A percentile compares a stretch with the other conserved stretches of the same genome.
Evolutionary conservation across 2,797 vertebrate species (phyloP).

Genomic region (Ceryle rudis): DNA sequence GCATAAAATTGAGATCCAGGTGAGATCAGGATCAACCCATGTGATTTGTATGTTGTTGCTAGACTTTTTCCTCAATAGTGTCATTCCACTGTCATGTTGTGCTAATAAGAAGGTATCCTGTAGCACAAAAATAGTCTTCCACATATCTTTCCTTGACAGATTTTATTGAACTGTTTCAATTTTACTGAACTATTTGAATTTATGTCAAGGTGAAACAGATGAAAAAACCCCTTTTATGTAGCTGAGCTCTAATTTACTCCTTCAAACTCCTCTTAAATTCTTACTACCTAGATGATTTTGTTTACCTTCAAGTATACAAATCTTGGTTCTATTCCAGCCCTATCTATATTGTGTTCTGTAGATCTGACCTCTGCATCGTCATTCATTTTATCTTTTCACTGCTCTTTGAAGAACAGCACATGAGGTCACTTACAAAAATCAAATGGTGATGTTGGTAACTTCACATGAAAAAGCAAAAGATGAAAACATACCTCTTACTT

Average conservation of each 20-base stretch:
- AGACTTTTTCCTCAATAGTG: background rate
- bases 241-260: conserved; percentile 41
- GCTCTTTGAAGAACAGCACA: background rate
- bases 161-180: conserved; percentile 45
- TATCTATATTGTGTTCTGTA: background rate
- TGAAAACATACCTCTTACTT: background rate
- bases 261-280: conserved; percentile 47
- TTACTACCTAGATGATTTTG: conserved; percentile 28
- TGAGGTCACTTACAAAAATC: background rate
- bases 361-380: conserved; percentile 8
- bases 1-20: background rate
- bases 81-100: background rate
- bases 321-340: conserved; percentile 9
- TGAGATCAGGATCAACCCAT: background rate
- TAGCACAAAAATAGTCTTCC: background rate
- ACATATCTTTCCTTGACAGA: background rate
- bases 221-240: background rate
- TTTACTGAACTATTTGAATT: conserved; percentile 46
- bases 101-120: background rate
- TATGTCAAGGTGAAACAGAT: conserved; percentile 26
- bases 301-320: background rate
- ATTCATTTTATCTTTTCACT: conserved; percentile 13
- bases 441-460: background rate
- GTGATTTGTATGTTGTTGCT: background rate
- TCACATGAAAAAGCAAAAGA: background rate